Percentiles rank a stretch among this genome's conserved stretches.
These are phyloP conservation scores for Eubasilissa regina DNA, from an alignment of 1,140 invertebrate genomes.

Conservation along the genomic window DNA sequence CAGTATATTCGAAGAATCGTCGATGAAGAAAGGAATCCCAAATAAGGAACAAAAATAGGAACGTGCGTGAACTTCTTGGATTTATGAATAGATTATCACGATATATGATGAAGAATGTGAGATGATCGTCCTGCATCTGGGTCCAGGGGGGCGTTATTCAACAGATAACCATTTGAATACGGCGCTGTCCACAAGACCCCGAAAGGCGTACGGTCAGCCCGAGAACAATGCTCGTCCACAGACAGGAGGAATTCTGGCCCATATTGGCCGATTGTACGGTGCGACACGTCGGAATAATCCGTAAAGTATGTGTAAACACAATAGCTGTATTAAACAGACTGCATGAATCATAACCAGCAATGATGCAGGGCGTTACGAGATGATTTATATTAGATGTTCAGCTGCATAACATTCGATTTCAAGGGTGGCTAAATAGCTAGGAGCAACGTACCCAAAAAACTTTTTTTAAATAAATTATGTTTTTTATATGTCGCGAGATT, in stretches of 20 bases:
- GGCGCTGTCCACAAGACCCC: too few species aligned
- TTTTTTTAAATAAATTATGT: too few species aligned
- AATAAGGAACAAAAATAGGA: not conserved
- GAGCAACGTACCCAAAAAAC: too few species aligned
- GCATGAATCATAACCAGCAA: not conserved
- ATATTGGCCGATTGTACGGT: not conserved
- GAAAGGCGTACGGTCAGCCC: not conserved
- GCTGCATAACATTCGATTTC: too few species aligned
- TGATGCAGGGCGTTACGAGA: not conserved
- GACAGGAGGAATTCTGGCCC: conserved; percentile 16
- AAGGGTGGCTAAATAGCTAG: too few species aligned
- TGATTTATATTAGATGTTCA: too few species aligned
- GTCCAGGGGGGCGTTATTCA: too few species aligned
- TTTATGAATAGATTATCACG: not conserved
- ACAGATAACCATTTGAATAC: too few species aligned
- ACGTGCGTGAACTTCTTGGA: not conserved
- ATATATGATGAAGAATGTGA: not conserved
- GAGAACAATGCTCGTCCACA: not conserved
- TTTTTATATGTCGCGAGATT: too few species aligned
- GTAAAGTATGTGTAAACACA: not conserved
- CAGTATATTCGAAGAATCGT: too few species aligned
- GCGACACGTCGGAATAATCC: conserved; percentile 9
- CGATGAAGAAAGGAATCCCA: too few species aligned
- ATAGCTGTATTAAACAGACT: too few species aligned
- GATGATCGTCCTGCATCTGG: conserved; percentile 7